A percentile compares a stretch with the other conserved stretches of the same genome.
These are phyloP conservation scores for Delichon dasypus DNA, from an alignment of 2,797 vertebrate genomes.

Conservation along the genomic window DNA sequence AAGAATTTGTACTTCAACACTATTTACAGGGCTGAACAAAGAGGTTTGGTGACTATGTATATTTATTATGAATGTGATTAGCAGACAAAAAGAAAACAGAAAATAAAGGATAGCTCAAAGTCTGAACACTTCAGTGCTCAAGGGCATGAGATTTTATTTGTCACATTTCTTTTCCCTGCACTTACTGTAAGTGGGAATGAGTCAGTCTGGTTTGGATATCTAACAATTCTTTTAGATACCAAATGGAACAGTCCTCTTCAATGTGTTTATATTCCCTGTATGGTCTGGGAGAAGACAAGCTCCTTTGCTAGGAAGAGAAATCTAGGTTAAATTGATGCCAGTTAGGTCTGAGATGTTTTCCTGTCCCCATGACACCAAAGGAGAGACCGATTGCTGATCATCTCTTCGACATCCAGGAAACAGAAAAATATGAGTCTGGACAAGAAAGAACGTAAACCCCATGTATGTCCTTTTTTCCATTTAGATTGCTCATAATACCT, in stretches of 20 bases:
- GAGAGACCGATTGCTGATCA: fast-evolving
- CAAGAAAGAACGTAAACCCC: fast-evolving
- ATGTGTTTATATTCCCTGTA: neutral
- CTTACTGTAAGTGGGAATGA: neutral
- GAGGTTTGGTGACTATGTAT: neutral
- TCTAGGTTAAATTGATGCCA: neutral
- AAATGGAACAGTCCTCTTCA: neutral
- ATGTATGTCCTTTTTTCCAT: neutral
- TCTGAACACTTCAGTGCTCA: neutral
- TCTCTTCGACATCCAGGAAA: neutral
- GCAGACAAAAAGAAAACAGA: neutral
- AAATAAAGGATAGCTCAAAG: neutral
- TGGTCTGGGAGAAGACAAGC: neutral
- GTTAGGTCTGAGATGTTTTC: neutral
- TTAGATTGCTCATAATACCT: neutral
- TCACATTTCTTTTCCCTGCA: neutral
- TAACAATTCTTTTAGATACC: neutral
- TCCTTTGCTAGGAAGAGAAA: neutral
- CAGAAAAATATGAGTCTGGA: neutral
- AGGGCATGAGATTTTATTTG: neutral
- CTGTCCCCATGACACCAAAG: neutral
- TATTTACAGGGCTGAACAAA: neutral
- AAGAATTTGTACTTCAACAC: neutral
- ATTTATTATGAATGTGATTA: neutral
- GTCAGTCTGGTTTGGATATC: neutral